Conservation (phyloP, 2,797 vertebrate species). For the Enteromius treurensis region DNA sequence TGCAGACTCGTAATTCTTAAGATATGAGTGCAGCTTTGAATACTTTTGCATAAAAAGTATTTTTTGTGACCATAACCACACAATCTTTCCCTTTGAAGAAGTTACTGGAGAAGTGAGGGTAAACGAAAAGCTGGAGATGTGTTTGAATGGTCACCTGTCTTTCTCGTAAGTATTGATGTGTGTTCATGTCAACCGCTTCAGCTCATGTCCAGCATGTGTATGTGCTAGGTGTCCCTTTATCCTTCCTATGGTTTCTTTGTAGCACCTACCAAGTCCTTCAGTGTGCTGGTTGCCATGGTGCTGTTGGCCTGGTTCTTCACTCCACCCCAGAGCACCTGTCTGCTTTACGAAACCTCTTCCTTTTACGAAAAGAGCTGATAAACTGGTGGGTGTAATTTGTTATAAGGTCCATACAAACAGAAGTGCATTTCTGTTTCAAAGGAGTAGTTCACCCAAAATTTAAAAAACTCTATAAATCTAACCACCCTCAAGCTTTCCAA, state of each 20-base stretch:
- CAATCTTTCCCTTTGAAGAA: slow-evolving; percentile 65
- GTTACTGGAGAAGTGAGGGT: slow-evolving; percentile 79
- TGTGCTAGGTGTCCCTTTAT: neutral
- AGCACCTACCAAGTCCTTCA: slow-evolving; percentile 81
- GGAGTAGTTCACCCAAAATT: neutral
- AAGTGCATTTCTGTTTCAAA: neutral
- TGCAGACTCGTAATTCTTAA: neutral
- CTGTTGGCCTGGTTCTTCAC: slow-evolving; percentile 79
- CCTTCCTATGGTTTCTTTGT: slow-evolving; percentile 32
- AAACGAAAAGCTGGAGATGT: slow-evolving; percentile 66
- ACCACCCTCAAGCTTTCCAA: neutral
- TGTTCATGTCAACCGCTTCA: neutral
- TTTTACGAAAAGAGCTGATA: slow-evolving; percentile 82
- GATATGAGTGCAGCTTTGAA: neutral
- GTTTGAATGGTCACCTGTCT: slow-evolving; percentile 73
- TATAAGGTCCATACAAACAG: neutral
- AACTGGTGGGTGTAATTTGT: slow-evolving; percentile 79
- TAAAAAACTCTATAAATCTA: neutral
- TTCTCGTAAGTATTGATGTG: slow-evolving; percentile 77
- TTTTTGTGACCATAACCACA: neutral
- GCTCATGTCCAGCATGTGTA: neutral
- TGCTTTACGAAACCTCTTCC: slow-evolving; percentile 79
- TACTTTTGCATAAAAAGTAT: neutral
- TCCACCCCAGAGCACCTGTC: slow-evolving; percentile 76
- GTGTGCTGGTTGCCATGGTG: slow-evolving; percentile 75